phyloP scores from a whole-genome alignment of 2,113 vertebrate genomes.

The Arenaria interpres region DNA sequence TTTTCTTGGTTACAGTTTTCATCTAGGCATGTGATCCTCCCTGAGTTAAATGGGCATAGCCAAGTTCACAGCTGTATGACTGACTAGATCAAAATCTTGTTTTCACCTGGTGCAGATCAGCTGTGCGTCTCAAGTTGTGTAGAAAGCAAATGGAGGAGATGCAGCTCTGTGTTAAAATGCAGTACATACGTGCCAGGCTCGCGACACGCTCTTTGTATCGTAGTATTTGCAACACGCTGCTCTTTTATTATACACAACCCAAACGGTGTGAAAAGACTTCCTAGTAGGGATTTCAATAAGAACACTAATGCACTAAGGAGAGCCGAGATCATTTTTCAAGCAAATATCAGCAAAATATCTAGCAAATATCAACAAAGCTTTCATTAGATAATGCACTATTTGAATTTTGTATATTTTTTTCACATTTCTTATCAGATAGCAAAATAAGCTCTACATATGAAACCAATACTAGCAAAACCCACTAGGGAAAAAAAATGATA shows the following conservation, averaged over 20 bases:
- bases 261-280: background rate
- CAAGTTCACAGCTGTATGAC: background rate
- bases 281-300: background rate
- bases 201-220: background rate
- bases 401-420: background rate
- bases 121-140: background rate
- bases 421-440: background rate
- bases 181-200: background rate
- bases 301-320: background rate
- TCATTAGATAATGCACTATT: background rate
- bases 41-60: background rate
- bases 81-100: background rate
- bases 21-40: background rate
- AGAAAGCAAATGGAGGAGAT: background rate
- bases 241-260: background rate
- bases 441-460: background rate
- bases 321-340: background rate
- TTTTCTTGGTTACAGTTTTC: background rate
- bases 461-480: background rate
- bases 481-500: background rate
- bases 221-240: background rate
- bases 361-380: background rate
- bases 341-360: background rate
- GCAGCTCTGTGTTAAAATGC: background rate
- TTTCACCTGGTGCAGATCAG: background rate